Percentiles rank a stretch among this genome's conserved stretches.
phyloP scores from a whole-genome alignment of 2,797 vertebrate species.

The Gambusia yucatana region DNA sequence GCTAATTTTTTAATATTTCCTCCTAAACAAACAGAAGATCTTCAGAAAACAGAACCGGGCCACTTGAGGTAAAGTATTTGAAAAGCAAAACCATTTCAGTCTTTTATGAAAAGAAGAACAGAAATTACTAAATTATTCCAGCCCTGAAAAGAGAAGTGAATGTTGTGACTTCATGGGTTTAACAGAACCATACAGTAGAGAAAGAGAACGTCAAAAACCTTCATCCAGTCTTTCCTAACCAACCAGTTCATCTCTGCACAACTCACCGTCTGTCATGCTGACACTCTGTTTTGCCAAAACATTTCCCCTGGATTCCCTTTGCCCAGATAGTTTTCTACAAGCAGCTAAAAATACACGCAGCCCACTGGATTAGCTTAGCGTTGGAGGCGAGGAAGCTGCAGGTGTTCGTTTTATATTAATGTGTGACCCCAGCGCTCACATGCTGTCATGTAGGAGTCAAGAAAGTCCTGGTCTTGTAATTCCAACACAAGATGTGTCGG shows the following conservation, averaged over 20 bases:
- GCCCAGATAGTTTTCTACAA: background rate
- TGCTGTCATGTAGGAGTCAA: conserved; percentile 4
- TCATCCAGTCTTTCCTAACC: background rate
- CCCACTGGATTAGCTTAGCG: background rate
- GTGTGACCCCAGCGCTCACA: conserved; percentile 1
- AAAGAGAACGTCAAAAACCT: background rate
- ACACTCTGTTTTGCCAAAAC: conserved; percentile 8
- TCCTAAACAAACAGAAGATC: background rate
- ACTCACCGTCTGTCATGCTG: background rate
- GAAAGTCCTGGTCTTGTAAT: background rate
- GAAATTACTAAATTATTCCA: background rate
- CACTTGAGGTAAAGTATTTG: background rate
- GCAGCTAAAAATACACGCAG: conserved; percentile 12
- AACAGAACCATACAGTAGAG: background rate
- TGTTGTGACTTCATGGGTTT: background rate
- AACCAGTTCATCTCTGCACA: background rate
- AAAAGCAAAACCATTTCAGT: background rate
- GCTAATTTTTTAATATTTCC: background rate
- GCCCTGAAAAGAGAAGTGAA: background rate
- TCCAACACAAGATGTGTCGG: conserved; percentile 4
- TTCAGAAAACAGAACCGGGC: background rate
- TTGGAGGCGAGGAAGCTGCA: conserved; percentile 10
- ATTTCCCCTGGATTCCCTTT: conserved; percentile 3
- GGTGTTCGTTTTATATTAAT: conserved; percentile 14
- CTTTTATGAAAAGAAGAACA: background rate